A percentile compares a stretch with the other conserved stretches of the same genome.
These are phyloP conservation scores for Clarias gariepinus DNA, from an alignment of 2,113 vertebrate species.

Conservation along the genomic window DNA sequence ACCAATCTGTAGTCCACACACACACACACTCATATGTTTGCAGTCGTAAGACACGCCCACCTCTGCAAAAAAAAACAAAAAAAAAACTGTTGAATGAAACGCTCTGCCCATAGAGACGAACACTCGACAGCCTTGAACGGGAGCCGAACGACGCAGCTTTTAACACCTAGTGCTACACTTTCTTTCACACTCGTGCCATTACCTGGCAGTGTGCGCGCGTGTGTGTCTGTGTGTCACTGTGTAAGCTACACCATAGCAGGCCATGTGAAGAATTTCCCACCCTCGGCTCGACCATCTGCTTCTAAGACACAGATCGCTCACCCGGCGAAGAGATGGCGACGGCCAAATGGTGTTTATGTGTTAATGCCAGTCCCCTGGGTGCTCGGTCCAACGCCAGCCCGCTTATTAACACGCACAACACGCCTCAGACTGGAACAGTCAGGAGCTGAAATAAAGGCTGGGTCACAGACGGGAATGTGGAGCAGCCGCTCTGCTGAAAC, in stretches of 20 bases:
- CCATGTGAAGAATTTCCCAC: slow-evolving; percentile 64
- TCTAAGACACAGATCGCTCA: slow-evolving; percentile 64
- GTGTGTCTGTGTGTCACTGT: slow-evolving; percentile 30
- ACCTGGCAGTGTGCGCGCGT: slow-evolving; percentile 53
- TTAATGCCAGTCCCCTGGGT: slow-evolving; percentile 52
- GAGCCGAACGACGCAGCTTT: neutral
- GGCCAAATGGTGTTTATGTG: slow-evolving; percentile 58
- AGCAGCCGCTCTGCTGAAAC: neutral
- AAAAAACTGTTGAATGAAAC: neutral
- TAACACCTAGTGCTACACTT: slow-evolving; percentile 56
- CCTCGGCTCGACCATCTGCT: slow-evolving; percentile 73
- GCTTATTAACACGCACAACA: slow-evolving; percentile 48
- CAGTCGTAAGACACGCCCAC: neutral
- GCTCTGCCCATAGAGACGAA: neutral
- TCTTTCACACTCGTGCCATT: slow-evolving; percentile 62
- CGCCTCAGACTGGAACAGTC: slow-evolving; percentile 15
- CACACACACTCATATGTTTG: neutral
- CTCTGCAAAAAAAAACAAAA: neutral
- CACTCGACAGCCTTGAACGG: neutral
- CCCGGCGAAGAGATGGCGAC: slow-evolving; percentile 49
- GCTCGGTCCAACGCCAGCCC: slow-evolving; percentile 43
- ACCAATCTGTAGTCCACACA: neutral
- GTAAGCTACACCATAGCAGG: slow-evolving; percentile 54
- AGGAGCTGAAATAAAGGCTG: neutral
- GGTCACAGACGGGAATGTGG: neutral